phyloP scores from a whole-genome alignment of 2,888 invertebrate genomes.

The Cotesia congregata region DNA sequence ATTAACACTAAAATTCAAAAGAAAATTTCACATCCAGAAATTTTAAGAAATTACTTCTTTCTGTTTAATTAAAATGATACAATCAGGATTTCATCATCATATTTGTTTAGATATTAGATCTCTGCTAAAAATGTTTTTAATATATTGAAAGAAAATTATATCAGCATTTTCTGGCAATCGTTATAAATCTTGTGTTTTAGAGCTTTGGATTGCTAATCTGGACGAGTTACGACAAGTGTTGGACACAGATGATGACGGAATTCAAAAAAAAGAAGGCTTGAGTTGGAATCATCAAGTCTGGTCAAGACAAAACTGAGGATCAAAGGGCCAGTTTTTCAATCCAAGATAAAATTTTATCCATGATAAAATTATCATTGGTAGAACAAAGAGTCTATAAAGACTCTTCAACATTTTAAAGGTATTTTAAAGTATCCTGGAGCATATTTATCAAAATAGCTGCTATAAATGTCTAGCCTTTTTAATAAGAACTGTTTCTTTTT shows the following conservation, averaged over 20 bases:
- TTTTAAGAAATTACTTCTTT: not conserved
- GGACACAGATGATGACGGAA: slow-evolving; percentile 81
- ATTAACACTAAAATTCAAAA: slow-evolving; percentile 73
- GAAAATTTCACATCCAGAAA: not conserved
- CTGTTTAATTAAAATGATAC: too few relatives aligned
- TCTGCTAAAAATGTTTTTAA: slow-evolving; percentile 8
- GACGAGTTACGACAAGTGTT: slow-evolving; percentile 88
- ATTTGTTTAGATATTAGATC: not conserved
- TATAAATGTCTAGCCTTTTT: not conserved
- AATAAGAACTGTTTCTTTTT: not conserved
- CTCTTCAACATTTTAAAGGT: slow-evolving; percentile 96
- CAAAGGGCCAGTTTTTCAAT: too few relatives aligned
- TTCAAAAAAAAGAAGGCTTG: slow-evolving; percentile 75
- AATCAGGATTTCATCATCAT: not conserved
- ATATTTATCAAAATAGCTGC: too few relatives aligned
- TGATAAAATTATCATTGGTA: too few relatives aligned
- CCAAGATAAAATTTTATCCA: too few relatives aligned
- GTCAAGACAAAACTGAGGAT: slow-evolving; percentile 72
- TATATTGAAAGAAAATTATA: not conserved
- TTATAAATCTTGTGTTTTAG: slow-evolving; percentile 48
- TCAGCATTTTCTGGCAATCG: slow-evolving; percentile 13
- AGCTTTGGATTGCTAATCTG: slow-evolving; percentile 91
- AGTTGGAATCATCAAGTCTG: slow-evolving; percentile 53
- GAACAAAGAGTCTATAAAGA: slow-evolving; percentile 93
- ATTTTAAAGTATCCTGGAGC: slow-evolving; percentile 33